Evolutionary conservation across 1,140 invertebrate species (phyloP).

Genomic region (Nebria ingens): DNA sequence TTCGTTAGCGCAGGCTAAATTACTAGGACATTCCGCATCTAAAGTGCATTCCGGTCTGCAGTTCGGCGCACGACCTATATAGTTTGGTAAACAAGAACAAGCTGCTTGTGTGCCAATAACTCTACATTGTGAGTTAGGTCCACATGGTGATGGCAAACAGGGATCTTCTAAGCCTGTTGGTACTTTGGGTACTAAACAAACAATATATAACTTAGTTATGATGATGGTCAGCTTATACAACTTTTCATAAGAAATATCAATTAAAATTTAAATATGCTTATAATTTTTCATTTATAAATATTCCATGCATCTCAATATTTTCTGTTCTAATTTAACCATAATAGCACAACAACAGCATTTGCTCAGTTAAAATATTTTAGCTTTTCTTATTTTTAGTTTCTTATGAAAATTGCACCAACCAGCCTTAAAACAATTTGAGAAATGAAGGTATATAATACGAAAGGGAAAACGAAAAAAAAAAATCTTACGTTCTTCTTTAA

Average conservation of each 20-base stretch:
- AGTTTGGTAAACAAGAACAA: constrained; percentile 63
- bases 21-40: constrained; percentile 60
- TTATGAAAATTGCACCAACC: too few relatives aligned
- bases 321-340: too few relatives aligned
- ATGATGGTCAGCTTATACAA: background rate
- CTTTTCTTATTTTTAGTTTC: too few relatives aligned
- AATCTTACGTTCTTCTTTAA: constrained; percentile 47
- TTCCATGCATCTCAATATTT: too few relatives aligned
- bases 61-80: constrained; percentile 64
- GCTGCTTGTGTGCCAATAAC: constrained; percentile 57
- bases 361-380: too few relatives aligned
- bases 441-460: background rate
- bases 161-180: constrained; percentile 39
- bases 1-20: constrained; percentile 64
- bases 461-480: constrained; percentile 11
- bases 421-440: constrained; percentile 5
- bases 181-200: constrained; percentile 27
- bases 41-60: constrained; percentile 69
- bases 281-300: too few relatives aligned
- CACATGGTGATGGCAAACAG: constrained; percentile 67
- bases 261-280: background rate
- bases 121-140: constrained; percentile 65
- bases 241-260: background rate
- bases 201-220: background rate
- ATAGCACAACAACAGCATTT: too few relatives aligned